Percentiles rank a stretch among this genome's conserved stretches.
Evolutionary conservation across 1,140 invertebrate species (phyloP).

Genomic region (Trachymyrmex septentrionalis): DNA sequence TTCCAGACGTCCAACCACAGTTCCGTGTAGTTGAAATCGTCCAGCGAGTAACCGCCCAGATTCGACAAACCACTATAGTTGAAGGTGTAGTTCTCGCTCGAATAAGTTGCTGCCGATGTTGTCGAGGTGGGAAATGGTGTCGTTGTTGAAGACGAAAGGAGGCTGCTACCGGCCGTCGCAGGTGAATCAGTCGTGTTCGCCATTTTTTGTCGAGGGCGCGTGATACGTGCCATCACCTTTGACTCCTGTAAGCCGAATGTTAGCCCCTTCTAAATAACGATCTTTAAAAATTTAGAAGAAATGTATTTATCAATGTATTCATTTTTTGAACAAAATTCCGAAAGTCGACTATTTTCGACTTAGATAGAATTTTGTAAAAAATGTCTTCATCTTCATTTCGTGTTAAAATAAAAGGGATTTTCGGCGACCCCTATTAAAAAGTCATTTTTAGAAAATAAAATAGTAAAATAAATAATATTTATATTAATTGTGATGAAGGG

Average conservation of each 20-base stretch:
- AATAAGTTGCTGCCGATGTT: conserved; percentile 83
- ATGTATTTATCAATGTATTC: background rate
- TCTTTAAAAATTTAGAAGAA: background rate
- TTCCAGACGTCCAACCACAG: conserved; percentile 85
- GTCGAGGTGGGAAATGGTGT: conserved; percentile 79
- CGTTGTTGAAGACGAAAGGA: conserved; percentile 80
- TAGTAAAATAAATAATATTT: too few relatives aligned
- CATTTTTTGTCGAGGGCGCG: conserved; percentile 85
- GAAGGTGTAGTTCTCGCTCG: conserved; percentile 85
- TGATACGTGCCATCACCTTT: conserved; percentile 83
- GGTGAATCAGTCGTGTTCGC: conserved; percentile 83
- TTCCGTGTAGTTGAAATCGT: conserved; percentile 84
- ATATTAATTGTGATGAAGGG: too few relatives aligned
- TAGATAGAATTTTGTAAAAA: too few relatives aligned
- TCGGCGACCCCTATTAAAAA: too few relatives aligned
- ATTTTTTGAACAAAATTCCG: background rate
- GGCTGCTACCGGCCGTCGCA: conserved; percentile 82
- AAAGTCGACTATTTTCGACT: too few relatives aligned
- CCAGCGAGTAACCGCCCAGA: conserved; percentile 82
- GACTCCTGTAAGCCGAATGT: conserved; percentile 70
- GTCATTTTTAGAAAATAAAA: too few relatives aligned
- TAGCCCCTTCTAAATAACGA: background rate
- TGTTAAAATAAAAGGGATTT: too few relatives aligned
- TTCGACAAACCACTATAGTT: conserved; percentile 81
- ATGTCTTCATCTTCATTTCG: too few relatives aligned